Base-by-base conservation (phyloP, 2,888 invertebrate genomes). In the Catocala sponsa region DNA sequence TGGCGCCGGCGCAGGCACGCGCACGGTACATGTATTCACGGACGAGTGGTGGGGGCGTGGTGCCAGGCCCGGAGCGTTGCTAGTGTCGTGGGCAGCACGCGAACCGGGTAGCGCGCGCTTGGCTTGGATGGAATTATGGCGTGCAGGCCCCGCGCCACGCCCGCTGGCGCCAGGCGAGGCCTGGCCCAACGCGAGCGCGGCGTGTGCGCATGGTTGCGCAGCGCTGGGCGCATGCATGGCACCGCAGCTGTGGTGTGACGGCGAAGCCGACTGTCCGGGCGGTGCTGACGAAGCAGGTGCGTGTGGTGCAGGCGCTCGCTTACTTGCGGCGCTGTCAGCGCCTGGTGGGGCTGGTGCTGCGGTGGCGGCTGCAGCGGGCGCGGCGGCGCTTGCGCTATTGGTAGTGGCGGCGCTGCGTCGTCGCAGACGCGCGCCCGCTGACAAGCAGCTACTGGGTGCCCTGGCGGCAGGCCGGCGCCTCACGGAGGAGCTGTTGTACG, bases 41-140 rank as follows among this genome's bases (percentile, higher is more conserved):
- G 97, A 96, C 81, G 97, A 97, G 85, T 98, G 98, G 98, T 94
- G 85, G 83, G 85, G 86, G 50, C 82, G 86, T 33, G 83, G 95
- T 68, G 53, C 58, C 96, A 96, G 12, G 95, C 59, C 74, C 48
- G 97, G 46, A 96, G 97, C 97, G n/a, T 95, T 98, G 70, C 97
- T 98, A 75, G 96, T 98, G 60, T 97, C 97, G 91, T 97, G 97
- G 73, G 97, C 97, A 81, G 98, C 97, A 84, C 97, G 97, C 90
- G 98, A 97, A 87, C 91, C 96, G n/a, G 98, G 97, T 38, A 97
- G 89, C 55, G 97, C 97, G 53, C 96, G 96, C n/a, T 96, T 97
- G 79, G 96, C 96, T 62, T 98, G 97, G 97, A 94, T 97, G 83
- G 90, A 90, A 70, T 78, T 85, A 71, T 85, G 87, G 85, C 83